These are phyloP conservation scores for Larimichthys polyactis DNA, from an alignment of 2,113 vertebrate genomes.

Conservation along the genomic window DNA sequence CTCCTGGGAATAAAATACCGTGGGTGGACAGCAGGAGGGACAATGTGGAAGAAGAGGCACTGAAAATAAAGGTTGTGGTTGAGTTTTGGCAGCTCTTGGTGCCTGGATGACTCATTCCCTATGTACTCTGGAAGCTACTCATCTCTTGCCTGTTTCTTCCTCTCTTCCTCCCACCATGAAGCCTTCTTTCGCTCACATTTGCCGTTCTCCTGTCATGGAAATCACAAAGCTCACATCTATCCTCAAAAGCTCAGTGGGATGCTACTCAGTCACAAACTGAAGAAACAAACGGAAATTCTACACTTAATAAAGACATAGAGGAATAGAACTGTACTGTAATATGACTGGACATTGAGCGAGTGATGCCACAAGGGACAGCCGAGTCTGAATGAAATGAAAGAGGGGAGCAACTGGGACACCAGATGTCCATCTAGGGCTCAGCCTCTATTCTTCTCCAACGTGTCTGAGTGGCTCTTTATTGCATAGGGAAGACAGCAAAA, in stretches of 20 bases:
- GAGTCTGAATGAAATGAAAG: slow-evolving; percentile 43
- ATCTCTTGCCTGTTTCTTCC: slow-evolving; percentile 15
- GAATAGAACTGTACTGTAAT: not conserved
- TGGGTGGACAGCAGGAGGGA: slow-evolving; percentile 47
- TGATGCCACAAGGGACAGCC: slow-evolving; percentile 1
- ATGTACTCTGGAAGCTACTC: slow-evolving; percentile 35
- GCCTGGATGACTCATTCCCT: slow-evolving; percentile 56
- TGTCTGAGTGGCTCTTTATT: slow-evolving; percentile 32
- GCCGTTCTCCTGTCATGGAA: not conserved
- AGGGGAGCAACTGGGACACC: slow-evolving; percentile 34
- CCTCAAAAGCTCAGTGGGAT: slow-evolving; percentile 4
- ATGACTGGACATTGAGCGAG: not conserved
- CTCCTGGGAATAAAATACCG: slow-evolving; percentile 3
- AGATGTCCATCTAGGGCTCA: slow-evolving; percentile 46
- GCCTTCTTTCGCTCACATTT: slow-evolving; percentile 8
- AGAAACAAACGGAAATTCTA: not conserved
- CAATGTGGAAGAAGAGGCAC: slow-evolving; percentile 10
- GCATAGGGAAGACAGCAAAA: slow-evolving; percentile 20
- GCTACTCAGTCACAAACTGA: not conserved
- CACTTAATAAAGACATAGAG: not conserved
- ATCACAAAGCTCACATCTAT: not conserved
- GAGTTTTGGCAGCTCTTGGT: slow-evolving; percentile 46
- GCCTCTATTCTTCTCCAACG: slow-evolving; percentile 17
- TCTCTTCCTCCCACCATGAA: slow-evolving; percentile 24
- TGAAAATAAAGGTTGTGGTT: slow-evolving; percentile 44